phyloP scores from a whole-genome alignment of 37 sponge, comb jelly and placozoan genomes.

The Aplysina aerophoba region DNA sequence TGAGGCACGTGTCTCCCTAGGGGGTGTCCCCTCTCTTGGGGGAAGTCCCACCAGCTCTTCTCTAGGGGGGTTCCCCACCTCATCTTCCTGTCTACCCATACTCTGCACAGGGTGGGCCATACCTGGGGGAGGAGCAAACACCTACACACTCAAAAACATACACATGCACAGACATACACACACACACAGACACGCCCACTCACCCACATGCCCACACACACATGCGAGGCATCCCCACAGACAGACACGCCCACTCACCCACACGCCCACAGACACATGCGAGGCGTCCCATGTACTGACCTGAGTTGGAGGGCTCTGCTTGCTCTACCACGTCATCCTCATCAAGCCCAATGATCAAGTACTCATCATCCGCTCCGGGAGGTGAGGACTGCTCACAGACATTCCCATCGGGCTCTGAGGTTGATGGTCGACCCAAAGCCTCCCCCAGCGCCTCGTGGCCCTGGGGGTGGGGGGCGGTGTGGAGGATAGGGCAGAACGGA shows the following conservation, averaged over 20 bases:
- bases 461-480: too few relatives aligned
- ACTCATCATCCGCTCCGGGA: too few relatives aligned
- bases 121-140: background rate
- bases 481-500: too few relatives aligned
- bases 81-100: background rate
- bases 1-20: too few relatives aligned
- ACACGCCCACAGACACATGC: background rate
- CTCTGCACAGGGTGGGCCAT: background rate
- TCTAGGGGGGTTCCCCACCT: background rate
- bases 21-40: too few relatives aligned
- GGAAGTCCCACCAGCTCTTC: background rate
- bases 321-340: too few relatives aligned
- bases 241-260: background rate
- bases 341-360: too few relatives aligned
- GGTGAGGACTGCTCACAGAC: too few relatives aligned
- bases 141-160: background rate
- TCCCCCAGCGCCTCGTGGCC: too few relatives aligned
- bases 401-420: too few relatives aligned
- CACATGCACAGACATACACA: slow-evolving; percentile 25
- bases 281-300: background rate
- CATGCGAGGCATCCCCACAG: background rate
- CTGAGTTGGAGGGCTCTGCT: too few relatives aligned
- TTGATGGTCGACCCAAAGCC: too few relatives aligned
- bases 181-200: slow-evolving; percentile 32
- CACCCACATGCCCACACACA: slow-evolving; percentile 16